These are phyloP conservation scores for Montipora capricornis DNA, from an alignment of 64 coral and sea anemone species.

Conservation along the genomic window DNA sequence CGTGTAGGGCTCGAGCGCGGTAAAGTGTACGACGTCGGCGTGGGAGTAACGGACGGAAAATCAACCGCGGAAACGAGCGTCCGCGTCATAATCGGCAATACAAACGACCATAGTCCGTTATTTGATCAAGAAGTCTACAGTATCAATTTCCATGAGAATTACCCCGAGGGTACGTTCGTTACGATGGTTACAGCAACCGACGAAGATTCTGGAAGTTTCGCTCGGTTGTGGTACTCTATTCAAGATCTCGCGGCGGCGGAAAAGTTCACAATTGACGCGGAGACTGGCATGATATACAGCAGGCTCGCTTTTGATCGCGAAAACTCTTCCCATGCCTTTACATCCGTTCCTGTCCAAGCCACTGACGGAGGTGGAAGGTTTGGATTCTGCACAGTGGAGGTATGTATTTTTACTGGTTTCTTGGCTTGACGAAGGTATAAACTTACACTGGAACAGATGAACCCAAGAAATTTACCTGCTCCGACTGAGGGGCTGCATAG, in stretches of 20 bases:
- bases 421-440: neutral
- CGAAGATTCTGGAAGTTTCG: conserved; percentile 85
- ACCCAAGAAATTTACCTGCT: too few species aligned
- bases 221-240: conserved; percentile 78
- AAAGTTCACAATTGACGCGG: conserved; percentile 87
- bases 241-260: conserved; percentile 73
- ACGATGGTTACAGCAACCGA: conserved; percentile 98
- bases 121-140: conserved; percentile 78
- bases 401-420: neutral
- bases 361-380: conserved; percentile 92
- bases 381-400: conserved; percentile 94
- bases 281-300: conserved; percentile 96
- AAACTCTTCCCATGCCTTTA: conserved; percentile 78
- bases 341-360: conserved; percentile 84
- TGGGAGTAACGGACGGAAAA: conserved; percentile 86
- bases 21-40: conserved; percentile 78
- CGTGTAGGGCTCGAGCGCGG: conserved; percentile 80
- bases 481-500: too few species aligned
- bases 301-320: conserved; percentile 91
- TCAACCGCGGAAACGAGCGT: conserved; percentile 68
- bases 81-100: conserved; percentile 87
- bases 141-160: conserved; percentile 85
- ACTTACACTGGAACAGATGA: neutral
- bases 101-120: conserved; percentile 86
- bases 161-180: conserved; percentile 87